A percentile compares a stretch with the other conserved stretches of the same genome.
phyloP scores from a whole-genome alignment of 2,113 vertebrate genomes.

The Regulus satrapa region DNA sequence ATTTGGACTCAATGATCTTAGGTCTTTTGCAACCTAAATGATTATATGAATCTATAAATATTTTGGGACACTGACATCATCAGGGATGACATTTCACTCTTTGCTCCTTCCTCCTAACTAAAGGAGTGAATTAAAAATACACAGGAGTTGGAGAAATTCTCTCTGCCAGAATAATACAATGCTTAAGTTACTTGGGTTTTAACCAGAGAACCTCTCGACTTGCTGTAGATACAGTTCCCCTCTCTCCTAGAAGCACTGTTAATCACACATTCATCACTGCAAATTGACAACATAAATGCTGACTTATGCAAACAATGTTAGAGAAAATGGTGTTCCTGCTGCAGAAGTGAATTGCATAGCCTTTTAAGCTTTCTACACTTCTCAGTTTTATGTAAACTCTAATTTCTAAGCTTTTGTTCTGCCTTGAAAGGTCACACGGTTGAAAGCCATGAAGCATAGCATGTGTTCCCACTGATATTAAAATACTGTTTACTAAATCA shows the following conservation, averaged over 20 bases:
- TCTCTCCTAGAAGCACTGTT: slow-evolving; percentile 3
- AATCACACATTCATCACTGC: slow-evolving; percentile 43
- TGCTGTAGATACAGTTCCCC: not conserved
- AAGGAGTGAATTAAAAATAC: not conserved
- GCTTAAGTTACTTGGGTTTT: not conserved
- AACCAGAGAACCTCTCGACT: not conserved
- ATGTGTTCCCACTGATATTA: slow-evolving; percentile 26
- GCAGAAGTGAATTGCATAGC: slow-evolving; percentile 42
- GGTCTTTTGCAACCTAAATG: not conserved
- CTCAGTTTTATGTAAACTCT: slow-evolving; percentile 43
- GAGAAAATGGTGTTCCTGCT: slow-evolving; percentile 46
- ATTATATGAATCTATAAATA: not conserved
- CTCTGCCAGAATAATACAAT: not conserved
- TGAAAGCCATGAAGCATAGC: slow-evolving; percentile 45
- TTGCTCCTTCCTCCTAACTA: not conserved
- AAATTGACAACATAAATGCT: slow-evolving; percentile 61
- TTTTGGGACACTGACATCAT: not conserved
- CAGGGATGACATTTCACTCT: not conserved
- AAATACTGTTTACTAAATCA: slow-evolving; percentile 51
- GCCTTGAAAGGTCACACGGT: slow-evolving; percentile 40
- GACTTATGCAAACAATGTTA: slow-evolving; percentile 36
- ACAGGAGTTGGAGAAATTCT: not conserved
- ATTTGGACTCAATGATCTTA: not conserved
- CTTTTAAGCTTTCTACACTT: slow-evolving; percentile 34
- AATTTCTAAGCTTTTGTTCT: slow-evolving; percentile 58